Conservation (phyloP, 2,113 vertebrate species). For the Lethenteron reissneri region DNA sequence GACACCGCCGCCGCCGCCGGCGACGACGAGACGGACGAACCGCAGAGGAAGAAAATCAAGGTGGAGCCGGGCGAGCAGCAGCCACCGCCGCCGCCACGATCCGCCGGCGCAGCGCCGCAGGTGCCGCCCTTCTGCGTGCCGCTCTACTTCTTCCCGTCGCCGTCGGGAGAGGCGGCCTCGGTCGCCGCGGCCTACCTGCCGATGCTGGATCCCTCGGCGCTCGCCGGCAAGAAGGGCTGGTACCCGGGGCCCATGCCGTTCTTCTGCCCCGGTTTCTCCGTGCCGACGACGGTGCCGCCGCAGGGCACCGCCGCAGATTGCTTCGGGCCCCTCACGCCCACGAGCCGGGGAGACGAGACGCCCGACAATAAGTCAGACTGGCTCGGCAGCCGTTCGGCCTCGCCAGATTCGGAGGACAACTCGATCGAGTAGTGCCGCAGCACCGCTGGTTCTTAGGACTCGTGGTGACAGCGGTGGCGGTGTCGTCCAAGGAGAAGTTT, state of each 20-base stretch:
- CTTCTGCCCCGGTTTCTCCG: conserved; percentile 20
- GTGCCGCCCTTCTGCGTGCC: conserved; percentile 48
- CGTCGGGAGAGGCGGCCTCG: conserved; percentile 32
- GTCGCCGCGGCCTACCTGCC: conserved; percentile 53
- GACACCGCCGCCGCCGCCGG: neutral
- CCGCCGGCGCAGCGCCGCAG: conserved; percentile 7
- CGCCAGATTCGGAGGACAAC: too few species aligned
- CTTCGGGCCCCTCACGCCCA: too few species aligned
- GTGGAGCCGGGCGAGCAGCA: conserved; percentile 22
- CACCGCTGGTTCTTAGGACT: too few species aligned
- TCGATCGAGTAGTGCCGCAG: too few species aligned
- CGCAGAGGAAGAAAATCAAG: conserved; percentile 35
- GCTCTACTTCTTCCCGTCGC: conserved; percentile 52
- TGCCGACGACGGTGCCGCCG: neutral
- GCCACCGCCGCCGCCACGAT: conserved; percentile 12
- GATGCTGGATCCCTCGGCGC: conserved; percentile 45
- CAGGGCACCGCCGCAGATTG: too few species aligned
- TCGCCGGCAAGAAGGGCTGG: conserved; percentile 41
- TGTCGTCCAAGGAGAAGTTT: too few species aligned
- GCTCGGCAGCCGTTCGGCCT: too few species aligned
- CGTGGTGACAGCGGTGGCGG: too few species aligned
- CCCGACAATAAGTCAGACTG: too few species aligned
- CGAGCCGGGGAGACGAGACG: too few species aligned
- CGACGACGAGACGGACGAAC: conserved; percentile 27
- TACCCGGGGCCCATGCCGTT: conserved; percentile 25